Evolutionary conservation across 2,888 invertebrate genomes (phyloP).

Genomic region (Pollenia labialis): DNA sequence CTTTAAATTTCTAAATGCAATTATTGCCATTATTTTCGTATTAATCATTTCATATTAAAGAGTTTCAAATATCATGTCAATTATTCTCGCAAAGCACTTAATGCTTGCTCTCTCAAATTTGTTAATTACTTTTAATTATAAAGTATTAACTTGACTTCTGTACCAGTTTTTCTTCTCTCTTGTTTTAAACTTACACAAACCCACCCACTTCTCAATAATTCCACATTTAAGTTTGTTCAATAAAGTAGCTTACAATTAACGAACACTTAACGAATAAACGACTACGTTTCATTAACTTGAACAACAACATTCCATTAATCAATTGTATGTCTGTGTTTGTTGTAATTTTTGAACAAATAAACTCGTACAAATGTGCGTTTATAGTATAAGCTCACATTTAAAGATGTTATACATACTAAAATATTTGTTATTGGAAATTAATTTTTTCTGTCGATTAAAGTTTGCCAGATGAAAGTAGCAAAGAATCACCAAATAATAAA

Average conservation of each 20-base stretch:
- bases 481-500: too few species aligned
- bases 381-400: too few species aligned
- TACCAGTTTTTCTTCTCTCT: neutral
- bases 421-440: slow-evolving; percentile 7
- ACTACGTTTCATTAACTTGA: slow-evolving; percentile 65
- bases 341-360: neutral
- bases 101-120: slow-evolving; percentile 1
- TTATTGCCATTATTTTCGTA: slow-evolving; percentile 40
- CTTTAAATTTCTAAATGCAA: slow-evolving; percentile 14
- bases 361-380: neutral
- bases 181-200: neutral
- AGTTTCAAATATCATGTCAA: slow-evolving; percentile 2
- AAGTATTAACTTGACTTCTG: neutral
- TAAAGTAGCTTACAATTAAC: slow-evolving; percentile 9
- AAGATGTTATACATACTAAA: too few species aligned
- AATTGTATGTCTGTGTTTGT: slow-evolving; percentile 39
- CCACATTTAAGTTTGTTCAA: neutral
- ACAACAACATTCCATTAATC: slow-evolving; percentile 72
- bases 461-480: neutral
- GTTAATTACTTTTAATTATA: slow-evolving; percentile 31
- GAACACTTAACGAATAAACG: slow-evolving; percentile 27
- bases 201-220: neutral
- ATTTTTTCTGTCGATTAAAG: neutral
- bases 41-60: slow-evolving; percentile 45
- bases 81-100: slow-evolving; percentile 23